Conservation (phyloP, 2,888 invertebrate genomes). For the Eudasyphora cyanicolor region DNA sequence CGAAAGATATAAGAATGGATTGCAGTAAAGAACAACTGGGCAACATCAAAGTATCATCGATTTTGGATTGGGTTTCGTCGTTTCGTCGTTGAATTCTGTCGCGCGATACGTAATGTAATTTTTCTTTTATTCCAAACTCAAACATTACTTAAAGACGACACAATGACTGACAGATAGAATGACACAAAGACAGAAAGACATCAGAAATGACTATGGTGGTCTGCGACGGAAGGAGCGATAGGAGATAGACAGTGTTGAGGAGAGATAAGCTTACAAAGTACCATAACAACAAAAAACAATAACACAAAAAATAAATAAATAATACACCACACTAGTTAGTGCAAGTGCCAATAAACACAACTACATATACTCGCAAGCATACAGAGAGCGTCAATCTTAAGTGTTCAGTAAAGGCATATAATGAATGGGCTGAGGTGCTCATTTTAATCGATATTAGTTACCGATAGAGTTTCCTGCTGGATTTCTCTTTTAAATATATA, state of each 20-base stretch:
- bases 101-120: conserved; percentile 15
- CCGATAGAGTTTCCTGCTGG: no score
- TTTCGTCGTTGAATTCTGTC: not conserved
- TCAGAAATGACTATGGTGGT: no score
- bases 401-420: no score
- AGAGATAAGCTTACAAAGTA: conserved; percentile 57
- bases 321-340: not conserved
- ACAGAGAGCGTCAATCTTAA: conserved; percentile 8
- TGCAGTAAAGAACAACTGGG: conserved; percentile 15
- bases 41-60: conserved; percentile 25
- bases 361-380: not conserved
- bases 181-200: not conserved
- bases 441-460: no score
- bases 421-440: no score
- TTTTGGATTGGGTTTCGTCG: conserved; percentile 2
- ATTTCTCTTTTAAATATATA: no score
- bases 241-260: conserved; percentile 11
- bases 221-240: not conserved
- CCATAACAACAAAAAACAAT: conserved; percentile 42
- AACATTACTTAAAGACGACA: conserved; percentile 34
- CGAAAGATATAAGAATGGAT: conserved; percentile 9
- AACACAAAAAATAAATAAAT: not conserved
- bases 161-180: conserved; percentile 25
- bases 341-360: not conserved
- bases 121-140: conserved; percentile 38